Evolutionary conservation across 2,888 invertebrate species (phyloP).

Genomic region (Terebella lapidaria): DNA sequence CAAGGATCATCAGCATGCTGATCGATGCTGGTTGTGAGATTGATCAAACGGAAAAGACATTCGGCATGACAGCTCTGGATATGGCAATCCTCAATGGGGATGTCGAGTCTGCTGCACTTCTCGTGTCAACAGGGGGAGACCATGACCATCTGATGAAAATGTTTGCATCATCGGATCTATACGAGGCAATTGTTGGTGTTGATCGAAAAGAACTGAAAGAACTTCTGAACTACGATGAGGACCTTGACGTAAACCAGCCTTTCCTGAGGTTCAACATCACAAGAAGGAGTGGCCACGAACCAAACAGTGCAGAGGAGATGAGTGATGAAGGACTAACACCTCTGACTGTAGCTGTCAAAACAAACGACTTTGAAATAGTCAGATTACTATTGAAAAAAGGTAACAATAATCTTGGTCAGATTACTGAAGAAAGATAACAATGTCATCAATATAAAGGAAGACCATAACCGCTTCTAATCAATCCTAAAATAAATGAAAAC

Average conservation of each 20-base stretch:
- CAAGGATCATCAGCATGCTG: slow-evolving; percentile 21
- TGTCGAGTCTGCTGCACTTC: slow-evolving; percentile 25
- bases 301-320: background rate
- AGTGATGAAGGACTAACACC: slow-evolving; percentile 26
- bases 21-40: slow-evolving; percentile 25
- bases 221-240: slow-evolving; percentile 20
- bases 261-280: slow-evolving; percentile 26
- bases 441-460: too few species aligned
- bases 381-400: slow-evolving; percentile 17
- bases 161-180: slow-evolving; percentile 27
- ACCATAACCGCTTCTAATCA: too few species aligned
- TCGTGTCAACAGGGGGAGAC: slow-evolving; percentile 25
- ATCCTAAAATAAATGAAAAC: too few species aligned
- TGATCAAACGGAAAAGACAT: slow-evolving; percentile 25
- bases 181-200: slow-evolving; percentile 16
- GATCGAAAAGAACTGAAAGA: slow-evolving; percentile 24
- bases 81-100: slow-evolving; percentile 29
- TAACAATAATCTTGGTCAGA: background rate
- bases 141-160: slow-evolving; percentile 26
- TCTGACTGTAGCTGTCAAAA: slow-evolving; percentile 23
- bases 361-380: slow-evolving; percentile 11
- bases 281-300: background rate
- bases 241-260: slow-evolving; percentile 25
- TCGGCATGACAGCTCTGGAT: slow-evolving; percentile 29
- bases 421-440: too few species aligned